phyloP scores from a whole-genome alignment of 1,140 invertebrate genomes.

The Aphidius ervi region DNA sequence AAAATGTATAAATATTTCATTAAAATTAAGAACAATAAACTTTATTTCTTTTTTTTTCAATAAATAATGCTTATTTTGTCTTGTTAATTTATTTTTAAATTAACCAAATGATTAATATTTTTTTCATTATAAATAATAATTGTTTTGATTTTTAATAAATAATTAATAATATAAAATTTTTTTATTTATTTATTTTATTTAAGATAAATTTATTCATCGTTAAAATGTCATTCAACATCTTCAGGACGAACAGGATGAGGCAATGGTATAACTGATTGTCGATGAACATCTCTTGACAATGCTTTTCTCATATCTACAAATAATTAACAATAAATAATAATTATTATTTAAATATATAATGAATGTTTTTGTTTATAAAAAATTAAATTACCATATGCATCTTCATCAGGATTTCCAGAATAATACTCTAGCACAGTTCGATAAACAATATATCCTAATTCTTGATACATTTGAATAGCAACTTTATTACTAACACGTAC shows the following conservation, averaged over 20 bases:
- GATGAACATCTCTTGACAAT: slow-evolving; percentile 84
- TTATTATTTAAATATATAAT: slow-evolving; percentile 13
- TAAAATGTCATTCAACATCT: slow-evolving; percentile 76
- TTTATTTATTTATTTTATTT: background rate
- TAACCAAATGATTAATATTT: no score
- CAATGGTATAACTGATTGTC: slow-evolving; percentile 91
- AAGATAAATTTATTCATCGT: background rate
- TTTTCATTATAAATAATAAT: slow-evolving; percentile 37
- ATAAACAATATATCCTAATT: slow-evolving; percentile 96
- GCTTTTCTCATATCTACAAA: slow-evolving; percentile 96
- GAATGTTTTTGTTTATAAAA: background rate
- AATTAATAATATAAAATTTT: no score
- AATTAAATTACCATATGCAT: slow-evolving; percentile 84
- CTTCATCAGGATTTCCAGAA: slow-evolving; percentile 94
- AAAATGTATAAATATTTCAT: no score
- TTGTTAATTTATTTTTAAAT: no score
- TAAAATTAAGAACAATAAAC: no score
- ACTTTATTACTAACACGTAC: slow-evolving; percentile 96
- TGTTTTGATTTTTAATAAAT: no score
- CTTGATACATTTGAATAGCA: slow-evolving; percentile 96
- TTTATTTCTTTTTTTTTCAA: no score
- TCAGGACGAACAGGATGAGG: slow-evolving; percentile 91
- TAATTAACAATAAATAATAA: slow-evolving; percentile 14
- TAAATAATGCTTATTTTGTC: no score
- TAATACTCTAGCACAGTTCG: slow-evolving; percentile 96